Conservation (phyloP, 2,888 invertebrate species). For the Catotricha subobsoleta region DNA sequence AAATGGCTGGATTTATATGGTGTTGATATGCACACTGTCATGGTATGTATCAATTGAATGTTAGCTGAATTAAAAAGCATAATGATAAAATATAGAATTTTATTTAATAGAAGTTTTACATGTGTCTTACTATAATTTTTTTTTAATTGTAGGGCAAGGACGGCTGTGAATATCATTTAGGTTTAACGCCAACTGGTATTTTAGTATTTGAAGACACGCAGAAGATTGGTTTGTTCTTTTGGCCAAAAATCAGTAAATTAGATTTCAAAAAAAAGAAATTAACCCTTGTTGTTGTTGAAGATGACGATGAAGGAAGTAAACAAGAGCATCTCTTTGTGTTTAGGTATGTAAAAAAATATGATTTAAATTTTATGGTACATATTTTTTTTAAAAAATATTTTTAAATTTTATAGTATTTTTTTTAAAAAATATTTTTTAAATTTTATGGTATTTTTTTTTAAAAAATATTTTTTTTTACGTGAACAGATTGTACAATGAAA, state of each 20-base stretch:
- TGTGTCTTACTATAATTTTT: not conserved
- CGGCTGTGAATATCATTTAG: slow-evolving; percentile 87
- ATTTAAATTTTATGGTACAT: too few relatives aligned
- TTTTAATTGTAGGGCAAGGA: slow-evolving; percentile 63
- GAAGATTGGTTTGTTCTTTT: slow-evolving; percentile 97
- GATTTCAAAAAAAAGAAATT: slow-evolving; percentile 97
- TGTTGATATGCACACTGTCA: slow-evolving; percentile 94
- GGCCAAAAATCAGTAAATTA: slow-evolving; percentile 96
- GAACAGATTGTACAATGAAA: slow-evolving; percentile 71
- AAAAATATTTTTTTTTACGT: too few relatives aligned
- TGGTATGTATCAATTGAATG: slow-evolving; percentile 30
- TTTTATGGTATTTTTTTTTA: too few relatives aligned
- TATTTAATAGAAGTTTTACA: slow-evolving; percentile 1
- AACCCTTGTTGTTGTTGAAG: slow-evolving; percentile 93
- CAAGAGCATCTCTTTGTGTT: slow-evolving; percentile 99
- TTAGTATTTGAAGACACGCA: slow-evolving; percentile 91
- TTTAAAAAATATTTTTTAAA: slow-evolving; percentile 5
- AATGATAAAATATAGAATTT: not conserved
- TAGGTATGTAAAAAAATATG: slow-evolving; percentile 29
- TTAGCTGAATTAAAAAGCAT: not conserved
- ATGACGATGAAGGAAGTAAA: slow-evolving; percentile 90
- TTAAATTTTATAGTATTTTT: too few relatives aligned
- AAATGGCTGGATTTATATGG: slow-evolving; percentile 99
- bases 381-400: too few relatives aligned
- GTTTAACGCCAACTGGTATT: slow-evolving; percentile 95